Evolutionary conservation across 2,888 invertebrate genomes (phyloP), one percentile per base, ranked within the genome.

Genomic region (Phymatocera aterrima): DNA sequence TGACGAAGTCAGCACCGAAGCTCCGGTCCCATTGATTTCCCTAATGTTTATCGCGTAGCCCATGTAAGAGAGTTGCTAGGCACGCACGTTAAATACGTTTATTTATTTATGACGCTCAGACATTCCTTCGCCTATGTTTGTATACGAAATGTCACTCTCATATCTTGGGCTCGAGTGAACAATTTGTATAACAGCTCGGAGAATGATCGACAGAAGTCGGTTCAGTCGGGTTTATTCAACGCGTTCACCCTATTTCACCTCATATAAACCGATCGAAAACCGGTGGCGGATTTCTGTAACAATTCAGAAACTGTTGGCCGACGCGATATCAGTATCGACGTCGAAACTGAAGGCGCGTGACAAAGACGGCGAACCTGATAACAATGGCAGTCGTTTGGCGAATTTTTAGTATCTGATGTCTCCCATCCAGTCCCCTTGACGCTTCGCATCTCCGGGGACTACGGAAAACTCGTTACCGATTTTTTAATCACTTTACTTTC

Each of bases 401-500:
- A 48, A 72, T 72, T 51, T 72, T 51, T 18, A 34, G 18, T 51
- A 72, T 51, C 43, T 48, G 46, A 34, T 37, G 8, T 34, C 6
- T 68, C 15, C 31, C 8, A 15, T 46, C 46, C 28, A 65, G 8
- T 46, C 28, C 28, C 40, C 34, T 72, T 34, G 72, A 51, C 54
- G 40, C 40, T 15, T 15, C 57, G 43, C 18, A 57, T 37, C 75
- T 54, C 75, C 3, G 24, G 75, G 57, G 75, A 75, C 6, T 40
- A 21, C 15, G n/a, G 60, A 75, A 54, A 79, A 77, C 70, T 77
- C 51, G 51, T 79, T 81, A 77, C 78, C 77, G 80, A 83, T 85
- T 87, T 87, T 85, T 85, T 85, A 84, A 85, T 87, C 86, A 81
- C 80, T 82, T 85, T 83, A 84, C 80, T 81, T 83, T 80, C 48